Base-by-base conservation (phyloP, 1,140 invertebrate genomes). In the Acromyrmex heyeri region DNA sequence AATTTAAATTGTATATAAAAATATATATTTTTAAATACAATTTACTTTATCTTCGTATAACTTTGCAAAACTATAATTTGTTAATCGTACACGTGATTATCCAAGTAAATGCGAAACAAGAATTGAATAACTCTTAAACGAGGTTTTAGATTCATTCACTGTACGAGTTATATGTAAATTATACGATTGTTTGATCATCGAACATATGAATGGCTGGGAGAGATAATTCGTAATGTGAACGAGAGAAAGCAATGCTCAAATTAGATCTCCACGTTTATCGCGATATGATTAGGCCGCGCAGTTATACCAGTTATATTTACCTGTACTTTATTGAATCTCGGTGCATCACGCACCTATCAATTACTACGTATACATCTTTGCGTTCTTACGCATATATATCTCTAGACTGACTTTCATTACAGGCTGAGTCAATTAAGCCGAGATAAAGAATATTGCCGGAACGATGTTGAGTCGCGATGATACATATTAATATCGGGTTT, bases 211-310 rank as follows among this genome's bases (percentile, higher is more conserved):
- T 24, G 18, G 21, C 12, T 38, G 57, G 38, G 5, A 14, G 38
- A 48, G 30, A 44, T 81, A 70, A 78, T 50, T 53, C 27, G 18
- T 55, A 70, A 77, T 83, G 38, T 24, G 70, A 88, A 85, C 65
- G 77, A 53, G 87, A 85, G 89, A 91, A 90, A 91, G 89, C 73
- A 77, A 86, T 89, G 67, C 62, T 83, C 64, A 53, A 88, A 86
- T 87, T 87, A 76, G 55, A 73, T 83, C 53, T 78, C 38, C 21
- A 18, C 48, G 14, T 79, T 85, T 78, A 85, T 77, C 75, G 34
- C 55, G 21, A 21, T 79, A 48, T 30, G 59, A 78, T 77, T 78
- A 65, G 38, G 12, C 14, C 24, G 34, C 34, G 34, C 34, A 38
- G 34, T 70, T 88, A 30, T 27, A 50, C 55, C 44, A 30, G 75